Evolutionary conservation across 2,113 vertebrate genomes (phyloP), one percentile per base, ranked within the genome.

Genomic region (Rutilus rutilus): DNA sequence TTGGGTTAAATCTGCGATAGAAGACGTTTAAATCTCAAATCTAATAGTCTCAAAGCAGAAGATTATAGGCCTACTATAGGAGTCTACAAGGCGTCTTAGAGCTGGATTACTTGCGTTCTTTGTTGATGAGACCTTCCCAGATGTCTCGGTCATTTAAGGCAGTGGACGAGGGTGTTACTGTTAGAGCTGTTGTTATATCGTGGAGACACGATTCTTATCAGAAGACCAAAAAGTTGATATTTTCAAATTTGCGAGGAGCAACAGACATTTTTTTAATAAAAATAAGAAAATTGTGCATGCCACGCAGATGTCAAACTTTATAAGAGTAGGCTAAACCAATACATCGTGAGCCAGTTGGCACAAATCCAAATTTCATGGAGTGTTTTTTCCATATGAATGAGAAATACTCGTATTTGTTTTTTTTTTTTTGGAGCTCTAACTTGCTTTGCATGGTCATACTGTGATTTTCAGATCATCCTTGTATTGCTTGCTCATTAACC

Each of bases 21-120:
- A 45, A n/a, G 42, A 62, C 19, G 30, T 67, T 75, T 42, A 27
- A 25, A 45, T 83, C 64, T 85, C 73, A 87, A 86, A 82, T 83
- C 67, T 59, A 84, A 84, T 36, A 86, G 81, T 33, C 12, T 75
- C 59, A 87, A 69, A 6, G 45, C 39, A 81, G 62, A 77, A 83
- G 89, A 88, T 86, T 89, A 82, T 15, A 65, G 47, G 62, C 80
- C 45, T 54, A 88, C 11, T 30, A 27, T 30, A 27, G 65, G 42
- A 2, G 8, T 42, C 39, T 9, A 62, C 57, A 76, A 50, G 73
- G 73, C 60, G 75, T 78, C 73, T 90, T 77, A 87, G 82, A 89
- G 88, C 39, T 65, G 84, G 79, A 85, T 89, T 87, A 85, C 78
- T 78, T 81, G 76, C 30, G 84, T 33, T 77, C 82, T 88, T 89